These are phyloP conservation scores for Saccopteryx leptura DNA, from an alignment of 2,113 vertebrate genomes.

Conservation along the genomic window DNA sequence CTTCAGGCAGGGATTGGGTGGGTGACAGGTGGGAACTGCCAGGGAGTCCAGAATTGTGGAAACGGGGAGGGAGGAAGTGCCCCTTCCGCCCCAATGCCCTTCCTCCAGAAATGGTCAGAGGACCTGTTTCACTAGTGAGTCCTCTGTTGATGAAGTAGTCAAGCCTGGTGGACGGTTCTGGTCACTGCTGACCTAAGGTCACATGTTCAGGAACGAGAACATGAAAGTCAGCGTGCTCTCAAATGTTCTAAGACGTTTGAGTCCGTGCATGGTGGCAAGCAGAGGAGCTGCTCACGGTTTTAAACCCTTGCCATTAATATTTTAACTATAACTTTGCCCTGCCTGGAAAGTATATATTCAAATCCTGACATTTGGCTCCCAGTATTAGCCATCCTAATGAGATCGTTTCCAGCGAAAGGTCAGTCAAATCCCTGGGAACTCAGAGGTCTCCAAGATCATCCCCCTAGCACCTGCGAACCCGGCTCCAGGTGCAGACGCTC, in stretches of 20 bases:
- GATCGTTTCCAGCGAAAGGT: constrained; percentile 58
- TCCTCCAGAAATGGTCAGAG: neutral
- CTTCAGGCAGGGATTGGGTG: no score
- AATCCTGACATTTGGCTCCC: constrained; percentile 77
- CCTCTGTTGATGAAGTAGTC: neutral
- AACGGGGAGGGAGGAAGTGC: accelerated
- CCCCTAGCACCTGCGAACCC: neutral
- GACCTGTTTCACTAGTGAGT: neutral
- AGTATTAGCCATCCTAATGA: constrained; percentile 48
- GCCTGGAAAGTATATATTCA: constrained; percentile 69
- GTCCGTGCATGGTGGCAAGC: neutral
- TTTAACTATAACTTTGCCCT: constrained; percentile 60
- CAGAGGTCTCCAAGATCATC: neutral
- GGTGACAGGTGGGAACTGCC: accelerated
- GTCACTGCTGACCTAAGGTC: neutral
- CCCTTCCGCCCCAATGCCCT: no score
- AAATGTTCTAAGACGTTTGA: neutral
- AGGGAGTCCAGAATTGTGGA: no score
- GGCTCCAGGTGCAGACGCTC: neutral
- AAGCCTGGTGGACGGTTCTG: no score
- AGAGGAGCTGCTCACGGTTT: neutral
- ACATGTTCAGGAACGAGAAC: neutral
- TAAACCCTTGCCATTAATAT: constrained; percentile 59
- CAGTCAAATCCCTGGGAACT: neutral
- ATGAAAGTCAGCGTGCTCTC: neutral